Conservation (phyloP, 2,888 invertebrate genomes). For the Sinodicranocentrus sp. region DNA sequence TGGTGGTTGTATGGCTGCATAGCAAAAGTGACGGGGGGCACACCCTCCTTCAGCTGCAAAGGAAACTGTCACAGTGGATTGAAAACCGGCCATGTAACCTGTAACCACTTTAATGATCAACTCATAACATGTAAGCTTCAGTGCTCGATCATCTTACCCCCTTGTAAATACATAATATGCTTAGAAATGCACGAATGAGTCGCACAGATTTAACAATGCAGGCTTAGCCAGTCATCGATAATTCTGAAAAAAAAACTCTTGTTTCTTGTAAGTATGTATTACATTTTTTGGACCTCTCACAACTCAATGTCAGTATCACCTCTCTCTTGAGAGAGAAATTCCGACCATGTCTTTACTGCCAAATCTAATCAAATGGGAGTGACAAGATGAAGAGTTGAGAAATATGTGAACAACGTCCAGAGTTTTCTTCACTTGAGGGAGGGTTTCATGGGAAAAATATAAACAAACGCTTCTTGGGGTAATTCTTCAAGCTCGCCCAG, state of each 20-base stretch:
- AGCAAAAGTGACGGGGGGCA: constrained; percentile 59
- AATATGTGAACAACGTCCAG: too few species aligned
- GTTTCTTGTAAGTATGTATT: too few species aligned
- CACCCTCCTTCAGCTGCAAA: constrained; percentile 61
- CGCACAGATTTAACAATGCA: too few species aligned
- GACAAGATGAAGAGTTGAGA: constrained; percentile 10
- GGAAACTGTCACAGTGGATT: constrained; percentile 60
- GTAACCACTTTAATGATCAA: constrained; percentile 49
- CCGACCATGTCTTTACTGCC: neutral
- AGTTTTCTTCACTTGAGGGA: too few species aligned
- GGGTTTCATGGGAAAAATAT: constrained; percentile 16
- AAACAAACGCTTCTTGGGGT: constrained; percentile 1
- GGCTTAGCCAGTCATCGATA: too few species aligned
- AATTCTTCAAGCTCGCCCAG: neutral
- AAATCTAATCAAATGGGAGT: constrained; percentile 38
- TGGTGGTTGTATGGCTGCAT: constrained; percentile 30
- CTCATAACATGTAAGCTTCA: neutral
- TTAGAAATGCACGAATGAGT: too few species aligned
- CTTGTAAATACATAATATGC: too few species aligned
- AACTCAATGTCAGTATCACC: neutral
- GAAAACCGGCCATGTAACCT: constrained; percentile 63
- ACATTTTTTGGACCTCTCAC: neutral
- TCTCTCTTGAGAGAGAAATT: too few species aligned
- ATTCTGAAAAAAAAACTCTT: too few species aligned
- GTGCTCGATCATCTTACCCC: too few species aligned